phyloP scores from a whole-genome alignment of 2,888 invertebrate species.

The Brenthis hecate region DNA sequence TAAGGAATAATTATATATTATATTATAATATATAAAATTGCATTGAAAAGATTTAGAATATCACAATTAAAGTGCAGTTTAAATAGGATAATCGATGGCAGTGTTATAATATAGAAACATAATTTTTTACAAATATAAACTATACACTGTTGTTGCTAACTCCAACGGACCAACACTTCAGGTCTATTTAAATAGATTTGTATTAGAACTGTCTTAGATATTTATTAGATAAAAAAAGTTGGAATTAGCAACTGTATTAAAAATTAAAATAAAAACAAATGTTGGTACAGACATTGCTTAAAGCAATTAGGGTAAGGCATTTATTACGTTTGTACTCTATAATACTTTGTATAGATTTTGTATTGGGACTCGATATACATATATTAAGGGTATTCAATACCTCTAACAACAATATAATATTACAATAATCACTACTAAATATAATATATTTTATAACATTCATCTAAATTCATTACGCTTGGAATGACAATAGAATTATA shows the following conservation, averaged over 20 bases:
- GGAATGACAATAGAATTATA: background rate
- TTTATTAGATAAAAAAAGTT: background rate
- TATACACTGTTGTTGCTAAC: too few species aligned
- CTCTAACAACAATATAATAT: background rate
- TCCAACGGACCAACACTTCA: too few species aligned
- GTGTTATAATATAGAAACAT: too few species aligned
- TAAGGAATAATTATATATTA: too few species aligned
- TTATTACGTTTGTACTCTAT: conserved; percentile 27
- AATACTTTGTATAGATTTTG: conserved; percentile 22
- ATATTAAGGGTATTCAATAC: conserved; percentile 19
- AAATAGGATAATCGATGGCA: too few species aligned
- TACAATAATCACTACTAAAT: conserved; percentile 2
- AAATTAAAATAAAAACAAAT: background rate
- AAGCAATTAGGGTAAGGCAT: conserved; percentile 11
- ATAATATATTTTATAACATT: conserved; percentile 1
- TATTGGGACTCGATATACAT: conserved; percentile 28
- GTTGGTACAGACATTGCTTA: conserved; percentile 1
- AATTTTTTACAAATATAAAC: too few species aligned
- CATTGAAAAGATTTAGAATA: too few species aligned
- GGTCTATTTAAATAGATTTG: too few species aligned
- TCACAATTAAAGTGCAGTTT: too few species aligned
- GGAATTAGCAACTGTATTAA: background rate
- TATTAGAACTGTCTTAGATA: background rate
- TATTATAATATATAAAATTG: too few species aligned
- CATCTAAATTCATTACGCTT: background rate